A percentile compares a stretch with the other conserved stretches of the same genome.
Evolutionary conservation across 35 echinoderm and acorn worm genomes (phyloP).

Genomic region (Apostichopus californicus): DNA sequence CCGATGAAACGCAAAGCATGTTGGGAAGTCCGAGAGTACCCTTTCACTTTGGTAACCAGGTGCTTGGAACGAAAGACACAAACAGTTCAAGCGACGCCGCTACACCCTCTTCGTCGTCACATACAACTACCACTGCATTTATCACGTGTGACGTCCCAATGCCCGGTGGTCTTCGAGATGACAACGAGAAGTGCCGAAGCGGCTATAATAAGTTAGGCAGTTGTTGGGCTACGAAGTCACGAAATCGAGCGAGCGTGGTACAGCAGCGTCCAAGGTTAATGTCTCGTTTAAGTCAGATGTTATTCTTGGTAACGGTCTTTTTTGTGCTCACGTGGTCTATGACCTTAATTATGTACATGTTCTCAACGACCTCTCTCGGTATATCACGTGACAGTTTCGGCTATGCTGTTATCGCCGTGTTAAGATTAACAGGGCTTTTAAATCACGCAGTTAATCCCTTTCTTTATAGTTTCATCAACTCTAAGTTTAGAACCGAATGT

Average conservation of each 20-base stretch:
- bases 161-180: too few relatives aligned
- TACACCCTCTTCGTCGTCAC: too few relatives aligned
- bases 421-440: constrained; percentile 2
- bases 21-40: too few relatives aligned
- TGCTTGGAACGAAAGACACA: too few relatives aligned
- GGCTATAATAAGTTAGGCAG: background rate
- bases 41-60: too few relatives aligned
- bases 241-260: background rate
- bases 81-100: too few relatives aligned
- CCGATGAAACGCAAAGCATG: background rate
- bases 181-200: background rate
- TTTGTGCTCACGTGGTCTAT: constrained; percentile 31
- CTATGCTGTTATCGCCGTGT: background rate
- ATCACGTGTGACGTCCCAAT: too few relatives aligned
- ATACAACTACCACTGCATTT: too few relatives aligned
- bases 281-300: constrained; percentile 29
- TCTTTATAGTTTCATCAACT: constrained; percentile 29
- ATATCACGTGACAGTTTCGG: background rate
- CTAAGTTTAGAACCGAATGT: constrained; percentile 10
- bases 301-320: background rate
- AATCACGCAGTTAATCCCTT: constrained; percentile 37
- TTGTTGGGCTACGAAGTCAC: too few relatives aligned
- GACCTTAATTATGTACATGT: background rate
- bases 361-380: background rate
- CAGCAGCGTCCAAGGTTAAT: background rate